Percentiles rank a stretch among this genome's conserved stretches.
phyloP scores from a whole-genome alignment of 2,797 vertebrate genomes.

The Micromesistius poutassou region DNA sequence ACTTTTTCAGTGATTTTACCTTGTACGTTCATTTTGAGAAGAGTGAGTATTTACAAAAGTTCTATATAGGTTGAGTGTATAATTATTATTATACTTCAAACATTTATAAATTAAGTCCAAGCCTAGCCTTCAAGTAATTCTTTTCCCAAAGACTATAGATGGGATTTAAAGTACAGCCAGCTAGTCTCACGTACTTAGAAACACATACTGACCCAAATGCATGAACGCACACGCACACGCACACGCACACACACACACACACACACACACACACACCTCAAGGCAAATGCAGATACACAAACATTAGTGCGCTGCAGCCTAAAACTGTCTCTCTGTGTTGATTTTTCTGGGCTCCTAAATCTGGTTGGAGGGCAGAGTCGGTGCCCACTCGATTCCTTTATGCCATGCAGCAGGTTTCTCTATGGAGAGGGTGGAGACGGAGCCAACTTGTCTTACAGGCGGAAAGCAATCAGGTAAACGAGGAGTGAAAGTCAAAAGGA shows the following conservation, averaged over 20 bases:
- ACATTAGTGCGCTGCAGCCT: constrained; percentile 72
- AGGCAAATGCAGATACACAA: constrained; percentile 75
- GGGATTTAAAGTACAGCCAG: not conserved
- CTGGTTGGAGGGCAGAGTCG: constrained; percentile 72
- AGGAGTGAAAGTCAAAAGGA: constrained; percentile 56
- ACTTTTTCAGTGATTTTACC: too few relatives aligned
- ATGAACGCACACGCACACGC: not conserved
- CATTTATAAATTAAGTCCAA: not conserved
- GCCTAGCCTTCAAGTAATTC: not conserved
- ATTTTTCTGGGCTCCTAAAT: constrained; percentile 72
- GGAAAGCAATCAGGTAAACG: constrained; percentile 65
- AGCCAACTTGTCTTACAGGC: constrained; percentile 62
- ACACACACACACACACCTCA: constrained; percentile 30
- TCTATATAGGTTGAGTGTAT: too few relatives aligned
- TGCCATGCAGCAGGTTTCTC: constrained; percentile 72
- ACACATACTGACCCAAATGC: not conserved
- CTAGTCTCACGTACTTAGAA: not conserved
- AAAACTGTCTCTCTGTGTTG: constrained; percentile 72
- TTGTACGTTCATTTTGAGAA: too few relatives aligned
- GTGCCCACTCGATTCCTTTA: constrained; percentile 76
- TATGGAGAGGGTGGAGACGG: constrained; percentile 54
- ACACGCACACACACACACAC: not conserved
- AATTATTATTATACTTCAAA: not conserved
- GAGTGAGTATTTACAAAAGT: too few relatives aligned
- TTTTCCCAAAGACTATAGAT: constrained; percentile 4